phyloP scores from a whole-genome alignment of 2,113 vertebrate species.

The Campylomormyrus tamandua region DNA sequence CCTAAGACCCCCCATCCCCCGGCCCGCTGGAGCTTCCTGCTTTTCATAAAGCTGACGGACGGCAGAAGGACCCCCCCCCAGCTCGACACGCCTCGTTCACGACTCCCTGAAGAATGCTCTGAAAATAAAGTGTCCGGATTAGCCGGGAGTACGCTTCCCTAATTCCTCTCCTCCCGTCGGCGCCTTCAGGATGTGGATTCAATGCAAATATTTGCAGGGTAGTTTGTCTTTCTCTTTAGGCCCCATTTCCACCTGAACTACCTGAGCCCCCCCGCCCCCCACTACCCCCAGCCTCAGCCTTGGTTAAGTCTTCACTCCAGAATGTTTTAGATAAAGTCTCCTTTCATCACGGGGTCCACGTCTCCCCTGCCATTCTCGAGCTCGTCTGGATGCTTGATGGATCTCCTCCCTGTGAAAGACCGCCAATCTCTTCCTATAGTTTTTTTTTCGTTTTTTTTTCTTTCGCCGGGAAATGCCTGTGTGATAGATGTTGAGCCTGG shows the following conservation, averaged over 20 bases:
- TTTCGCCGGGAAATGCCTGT: conserved; percentile 56
- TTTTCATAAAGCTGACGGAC: conserved; percentile 69
- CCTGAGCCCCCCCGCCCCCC: conserved; percentile 35
- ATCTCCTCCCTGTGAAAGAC: conserved; percentile 40
- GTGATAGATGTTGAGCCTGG: conserved; percentile 63
- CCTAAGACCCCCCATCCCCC: conserved; percentile 49
- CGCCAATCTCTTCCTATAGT: conserved; percentile 35
- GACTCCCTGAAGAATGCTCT: conserved; percentile 47
- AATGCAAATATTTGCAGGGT: conserved; percentile 46
- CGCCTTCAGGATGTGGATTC: conserved; percentile 40
- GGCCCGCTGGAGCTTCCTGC: conserved; percentile 53
- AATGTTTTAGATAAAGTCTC: conserved; percentile 40
- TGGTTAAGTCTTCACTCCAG: neutral
- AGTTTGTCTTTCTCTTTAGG: conserved; percentile 38
- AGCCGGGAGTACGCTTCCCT: conserved; percentile 45
- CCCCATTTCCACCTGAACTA: conserved; percentile 43
- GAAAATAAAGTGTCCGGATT: conserved; percentile 46
- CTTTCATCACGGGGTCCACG: conserved; percentile 50
- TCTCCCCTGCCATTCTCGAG: conserved; percentile 44
- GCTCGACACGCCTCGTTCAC: conserved; percentile 45
- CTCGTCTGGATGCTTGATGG: conserved; percentile 48
- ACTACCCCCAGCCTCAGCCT: conserved; percentile 28
- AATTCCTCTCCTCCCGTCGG: conserved; percentile 42
- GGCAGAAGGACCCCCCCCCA: conserved; percentile 55
- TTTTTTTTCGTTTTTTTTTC: conserved; percentile 19